These are phyloP conservation scores for Melinopterus prodromus DNA, from an alignment of 2,888 invertebrate genomes.

Conservation along the genomic window DNA sequence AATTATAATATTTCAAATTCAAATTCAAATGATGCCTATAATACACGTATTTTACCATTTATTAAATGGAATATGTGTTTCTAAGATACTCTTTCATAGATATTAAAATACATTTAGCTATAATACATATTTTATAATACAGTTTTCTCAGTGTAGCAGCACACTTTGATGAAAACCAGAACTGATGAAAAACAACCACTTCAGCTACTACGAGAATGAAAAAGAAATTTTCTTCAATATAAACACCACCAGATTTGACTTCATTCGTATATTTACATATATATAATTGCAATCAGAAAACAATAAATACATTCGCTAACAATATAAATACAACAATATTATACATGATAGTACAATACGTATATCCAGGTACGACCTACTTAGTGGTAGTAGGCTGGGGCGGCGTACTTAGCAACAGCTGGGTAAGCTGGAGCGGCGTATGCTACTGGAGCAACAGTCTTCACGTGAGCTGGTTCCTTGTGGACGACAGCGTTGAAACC, in stretches of 20 bases:
- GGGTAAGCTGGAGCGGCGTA: conserved; percentile 20
- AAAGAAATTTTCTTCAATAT: too few species aligned
- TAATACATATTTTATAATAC: too few species aligned
- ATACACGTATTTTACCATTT: too few species aligned
- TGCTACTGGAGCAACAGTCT: conserved; percentile 44
- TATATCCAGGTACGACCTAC: neutral
- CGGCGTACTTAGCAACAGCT: conserved; percentile 14
- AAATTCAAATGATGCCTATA: too few species aligned
- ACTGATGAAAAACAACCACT: too few species aligned
- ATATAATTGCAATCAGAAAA: conserved; percentile 18
- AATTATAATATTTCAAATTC: too few species aligned
- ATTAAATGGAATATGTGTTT: too few species aligned
- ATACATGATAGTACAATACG: neutral
- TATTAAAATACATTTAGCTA: too few species aligned
- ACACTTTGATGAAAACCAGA: too few species aligned
- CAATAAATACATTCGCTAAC: conserved; percentile 28
- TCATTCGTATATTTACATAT: conserved; percentile 16
- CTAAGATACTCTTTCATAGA: too few species aligned
- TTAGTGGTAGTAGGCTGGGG: conserved; percentile 36
- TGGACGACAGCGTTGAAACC: conserved; percentile 66
- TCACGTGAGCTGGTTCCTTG: conserved; percentile 45
- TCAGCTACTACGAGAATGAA: too few species aligned
- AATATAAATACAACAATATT: conserved; percentile 17
- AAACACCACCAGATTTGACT: neutral
- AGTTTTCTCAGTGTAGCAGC: too few species aligned